Conservation (phyloP, 2,888 invertebrate species). For the Deilephila elpenor region DNA sequence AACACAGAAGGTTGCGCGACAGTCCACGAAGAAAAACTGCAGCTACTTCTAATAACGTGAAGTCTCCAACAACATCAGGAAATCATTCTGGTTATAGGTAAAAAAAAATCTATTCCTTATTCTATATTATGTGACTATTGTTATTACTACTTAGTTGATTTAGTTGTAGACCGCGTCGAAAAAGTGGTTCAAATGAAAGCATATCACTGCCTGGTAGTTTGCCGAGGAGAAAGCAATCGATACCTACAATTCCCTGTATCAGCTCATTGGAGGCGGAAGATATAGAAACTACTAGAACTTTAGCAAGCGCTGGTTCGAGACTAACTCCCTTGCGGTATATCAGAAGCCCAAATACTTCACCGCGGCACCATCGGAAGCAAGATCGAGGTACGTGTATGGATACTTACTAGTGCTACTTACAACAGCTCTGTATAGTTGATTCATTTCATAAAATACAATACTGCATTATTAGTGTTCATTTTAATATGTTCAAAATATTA, state of each 20-base stretch:
- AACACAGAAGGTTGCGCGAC: constrained; percentile 86
- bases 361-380: constrained; percentile 78
- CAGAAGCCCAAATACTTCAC: constrained; percentile 80
- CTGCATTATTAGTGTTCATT: too few species aligned
- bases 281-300: constrained; percentile 74
- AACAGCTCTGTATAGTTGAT: too few species aligned
- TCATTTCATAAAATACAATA: too few species aligned
- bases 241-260: constrained; percentile 77
- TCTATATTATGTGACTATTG: too few species aligned
- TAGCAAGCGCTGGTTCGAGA: constrained; percentile 79
- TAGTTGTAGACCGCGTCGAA: constrained; percentile 71
- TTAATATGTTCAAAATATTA: too few species aligned
- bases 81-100: constrained; percentile 79
- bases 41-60: constrained; percentile 78
- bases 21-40: constrained; percentile 87
- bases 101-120: constrained; percentile 11
- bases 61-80: constrained; percentile 80
- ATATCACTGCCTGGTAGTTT: constrained; percentile 87
- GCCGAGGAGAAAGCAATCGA: constrained; percentile 85
- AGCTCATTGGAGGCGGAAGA: constrained; percentile 82
- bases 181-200: constrained; percentile 85
- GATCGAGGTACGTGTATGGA: constrained; percentile 42
- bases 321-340: constrained; percentile 77
- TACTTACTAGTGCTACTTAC: too few species aligned
- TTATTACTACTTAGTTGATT: background rate